Conservation (phyloP, 2,113 vertebrate genomes). For the Charina bottae region DNA sequence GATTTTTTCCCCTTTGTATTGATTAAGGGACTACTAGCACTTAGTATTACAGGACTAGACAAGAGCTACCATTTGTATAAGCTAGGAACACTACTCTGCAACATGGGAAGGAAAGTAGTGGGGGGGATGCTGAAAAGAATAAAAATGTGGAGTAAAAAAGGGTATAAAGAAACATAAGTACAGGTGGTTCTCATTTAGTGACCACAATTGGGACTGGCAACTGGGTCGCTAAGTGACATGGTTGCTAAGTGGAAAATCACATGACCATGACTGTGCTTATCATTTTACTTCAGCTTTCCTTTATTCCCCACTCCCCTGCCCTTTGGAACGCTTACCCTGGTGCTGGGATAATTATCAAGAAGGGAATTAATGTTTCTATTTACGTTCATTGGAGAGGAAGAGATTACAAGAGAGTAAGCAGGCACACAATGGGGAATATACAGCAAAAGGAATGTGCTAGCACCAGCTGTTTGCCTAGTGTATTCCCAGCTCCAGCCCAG, state of each 20-base stretch:
- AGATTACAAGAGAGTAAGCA: neutral
- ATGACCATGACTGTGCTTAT: too few species aligned
- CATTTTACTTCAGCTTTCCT: too few species aligned
- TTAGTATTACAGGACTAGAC: neutral
- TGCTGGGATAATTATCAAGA: neutral
- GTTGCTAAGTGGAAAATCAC: too few species aligned
- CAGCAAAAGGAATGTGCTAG: neutral
- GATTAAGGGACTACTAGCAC: neutral
- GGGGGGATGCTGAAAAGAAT: neutral
- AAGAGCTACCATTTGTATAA: neutral
- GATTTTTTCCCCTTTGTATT: neutral
- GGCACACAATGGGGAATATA: neutral
- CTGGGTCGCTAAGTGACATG: too few species aligned
- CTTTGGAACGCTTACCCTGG: neutral
- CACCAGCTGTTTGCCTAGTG: too few species aligned
- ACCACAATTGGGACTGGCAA: too few species aligned
- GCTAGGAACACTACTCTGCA: neutral
- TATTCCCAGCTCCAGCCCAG: neutral
- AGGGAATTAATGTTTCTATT: neutral
- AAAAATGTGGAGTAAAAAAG: neutral
- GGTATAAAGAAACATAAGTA: neutral
- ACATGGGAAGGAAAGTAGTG: neutral
- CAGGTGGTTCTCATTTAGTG: neutral
- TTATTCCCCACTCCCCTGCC: too few species aligned
- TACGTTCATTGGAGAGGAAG: neutral